Evolutionary conservation across 2,113 vertebrate genomes (phyloP), one percentile per base, ranked within the genome.

Genomic region (Tragelaphus strepsiceros): DNA sequence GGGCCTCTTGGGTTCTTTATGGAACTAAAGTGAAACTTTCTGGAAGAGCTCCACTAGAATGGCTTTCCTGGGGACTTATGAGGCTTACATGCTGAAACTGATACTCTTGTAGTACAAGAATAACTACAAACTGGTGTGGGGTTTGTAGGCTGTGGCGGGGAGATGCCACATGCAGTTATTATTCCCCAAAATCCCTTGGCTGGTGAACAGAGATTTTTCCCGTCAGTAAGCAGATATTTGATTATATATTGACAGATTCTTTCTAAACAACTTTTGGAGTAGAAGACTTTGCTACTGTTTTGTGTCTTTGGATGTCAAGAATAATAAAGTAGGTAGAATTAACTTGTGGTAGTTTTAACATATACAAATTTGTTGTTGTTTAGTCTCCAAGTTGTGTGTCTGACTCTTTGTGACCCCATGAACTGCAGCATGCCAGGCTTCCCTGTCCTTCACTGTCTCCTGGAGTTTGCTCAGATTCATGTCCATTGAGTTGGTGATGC

Each of bases 11-110:
- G 91, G 24, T 96, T 98, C 94, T 91, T 88, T 9, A 7, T 32
- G 98, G 94, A 98, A 83, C 98, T 95, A 11, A 88, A 94, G 96
- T 96, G 98, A 98, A 61, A 78, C 85, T 86, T 26, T 19, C 90
- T 97, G 98, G 98, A 97, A 89, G 11, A 71, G 56, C 62, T 97
- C 96, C 97, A 96, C 92, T 81, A 24, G 96, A 26, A 0, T 26
- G 98, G 94, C 92, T 95, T 98, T 98, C 58, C 80, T 97, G 85
- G 64, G 56, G 93, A 93, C 58, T 93, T 96, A 87, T 7, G 3
- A 22, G 91, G 94, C 97, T 95, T 8, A 39, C 15, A 3, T 80
- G 88, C 90, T 59, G 97, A 95, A 98, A 94, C 30, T 0, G 94
- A 97, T 96, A 83, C 96, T 93, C 88, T 96, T 91, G 94, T 39